Evolutionary conservation across 2,888 invertebrate genomes (phyloP).

Genomic region (Idaea dimidiata): DNA sequence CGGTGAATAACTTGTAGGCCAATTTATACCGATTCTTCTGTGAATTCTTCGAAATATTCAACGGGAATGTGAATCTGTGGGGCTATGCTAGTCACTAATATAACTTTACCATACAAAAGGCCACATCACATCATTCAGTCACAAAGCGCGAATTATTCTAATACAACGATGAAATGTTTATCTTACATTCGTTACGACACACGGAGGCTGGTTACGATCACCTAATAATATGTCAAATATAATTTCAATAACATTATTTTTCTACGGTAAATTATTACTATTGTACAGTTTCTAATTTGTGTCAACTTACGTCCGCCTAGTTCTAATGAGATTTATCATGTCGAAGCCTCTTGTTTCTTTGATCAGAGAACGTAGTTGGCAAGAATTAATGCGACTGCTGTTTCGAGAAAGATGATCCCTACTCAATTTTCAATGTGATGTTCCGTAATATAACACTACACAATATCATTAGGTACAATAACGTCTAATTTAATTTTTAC

Average conservation of each 20-base stretch:
- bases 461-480: conserved; percentile 14
- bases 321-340: conserved; percentile 49
- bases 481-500: conserved; percentile 18
- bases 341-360: conserved; percentile 53
- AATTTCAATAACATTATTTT: conserved; percentile 56
- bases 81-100: conserved; percentile 37
- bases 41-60: no score
- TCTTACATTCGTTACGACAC: conserved; percentile 47
- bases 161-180: conserved; percentile 56
- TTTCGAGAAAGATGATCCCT: conserved; percentile 61
- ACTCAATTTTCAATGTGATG: neutral
- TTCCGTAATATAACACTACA: conserved; percentile 2
- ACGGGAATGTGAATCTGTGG: neutral
- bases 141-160: conserved; percentile 71
- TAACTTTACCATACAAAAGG: conserved; percentile 75
- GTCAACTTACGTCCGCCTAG: conserved; percentile 56
- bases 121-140: conserved; percentile 81
- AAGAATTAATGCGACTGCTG: conserved; percentile 41
- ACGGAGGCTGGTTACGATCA: conserved; percentile 36
- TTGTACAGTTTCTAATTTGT: conserved; percentile 52
- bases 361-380: conserved; percentile 56
- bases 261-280: conserved; percentile 60
- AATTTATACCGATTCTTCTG: no score
- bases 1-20: no score
- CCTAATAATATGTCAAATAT: conserved; percentile 50